A percentile compares a stretch with the other conserved stretches of the same genome.
Evolutionary conservation across 2,797 vertebrate genomes (phyloP).

Genomic region (Coilia nasus): DNA sequence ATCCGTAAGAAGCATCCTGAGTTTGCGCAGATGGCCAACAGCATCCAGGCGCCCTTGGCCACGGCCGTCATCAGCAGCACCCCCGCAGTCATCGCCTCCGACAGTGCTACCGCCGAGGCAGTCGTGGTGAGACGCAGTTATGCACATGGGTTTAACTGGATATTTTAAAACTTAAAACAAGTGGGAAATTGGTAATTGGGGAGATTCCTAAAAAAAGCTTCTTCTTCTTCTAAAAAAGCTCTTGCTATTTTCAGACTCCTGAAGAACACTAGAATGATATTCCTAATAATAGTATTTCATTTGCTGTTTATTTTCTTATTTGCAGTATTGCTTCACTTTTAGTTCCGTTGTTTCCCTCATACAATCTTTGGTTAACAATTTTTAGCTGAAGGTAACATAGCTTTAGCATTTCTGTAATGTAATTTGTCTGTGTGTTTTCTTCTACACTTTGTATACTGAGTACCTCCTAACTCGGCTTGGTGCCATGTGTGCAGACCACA

Average conservation of each 20-base stretch:
- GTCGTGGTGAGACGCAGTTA: slow-evolving; percentile 84
- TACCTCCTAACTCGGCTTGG: not conserved
- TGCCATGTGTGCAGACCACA: slow-evolving; percentile 79
- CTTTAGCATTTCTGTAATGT: not conserved
- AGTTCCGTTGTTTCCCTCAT: too few species aligned
- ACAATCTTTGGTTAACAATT: too few species aligned
- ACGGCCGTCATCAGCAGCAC: slow-evolving; percentile 87
- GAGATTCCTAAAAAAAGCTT: too few species aligned
- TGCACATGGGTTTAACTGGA: not conserved
- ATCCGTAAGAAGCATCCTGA: slow-evolving; percentile 98
- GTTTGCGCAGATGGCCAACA: slow-evolving; percentile 83
- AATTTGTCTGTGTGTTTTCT: not conserved
- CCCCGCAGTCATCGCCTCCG: slow-evolving; percentile 85
- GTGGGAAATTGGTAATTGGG: too few species aligned
- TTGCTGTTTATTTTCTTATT: too few species aligned
- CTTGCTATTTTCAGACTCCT: too few species aligned
- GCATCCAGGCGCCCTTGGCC: slow-evolving; percentile 82
- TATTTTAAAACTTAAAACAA: too few species aligned
- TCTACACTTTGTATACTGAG: not conserved
- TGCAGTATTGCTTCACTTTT: too few species aligned
- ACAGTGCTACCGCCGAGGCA: slow-evolving; percentile 84
- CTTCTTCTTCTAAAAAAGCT: too few species aligned
- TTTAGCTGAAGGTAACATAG: too few species aligned
- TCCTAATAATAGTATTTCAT: too few species aligned
- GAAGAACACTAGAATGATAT: too few species aligned